Evolutionary conservation across 2,888 invertebrate species (phyloP), one percentile per base, ranked within the genome.

Genomic region (Drosophila mulleri): DNA sequence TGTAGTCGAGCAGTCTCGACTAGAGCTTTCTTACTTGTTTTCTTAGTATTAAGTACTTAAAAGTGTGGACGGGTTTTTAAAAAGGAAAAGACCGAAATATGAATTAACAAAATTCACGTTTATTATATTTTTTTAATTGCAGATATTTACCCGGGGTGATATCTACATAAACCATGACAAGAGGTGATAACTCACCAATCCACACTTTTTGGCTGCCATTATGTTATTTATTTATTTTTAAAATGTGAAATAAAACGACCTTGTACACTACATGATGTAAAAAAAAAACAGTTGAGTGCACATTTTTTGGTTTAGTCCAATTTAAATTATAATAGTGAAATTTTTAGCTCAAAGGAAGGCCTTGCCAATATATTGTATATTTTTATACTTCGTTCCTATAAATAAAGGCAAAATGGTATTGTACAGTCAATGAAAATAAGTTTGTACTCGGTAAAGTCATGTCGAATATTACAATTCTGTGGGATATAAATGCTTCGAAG

Each of bases 41-140:
- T n/a, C n/a, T n/a, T n/a, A n/a, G n/a, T n/a, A 23, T 23, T 23
- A 23, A 23, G 20, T 23, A 23, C 3, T 23, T 26, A 14, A 5
- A 14, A 37, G 12, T 2, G 14, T 5, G 14, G 14, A 37, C 5
- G 0, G 14, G 5, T 2, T 37, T 37, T 14, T 14, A 5, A 5
- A 37, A 14, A 37, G 4, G 12, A 37, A 37, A 37, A 14, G 3
- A 1, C 37, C 5, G 12, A 3, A 37, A 37, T 37, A 37, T 37
- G 14, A 14, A 37, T 37, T 14, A 37, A 18, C 23, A 23, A 14
- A 3, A 29, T 0, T 8, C 3, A 29, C 14, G 14, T 45, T 23
- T 7, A 45, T 45, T 23, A 14, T 8, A 32, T 14, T 72, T n/a
- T 74, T 72, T n/a, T 69, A 26, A 69, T 75, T 75, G 45, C 79